Base-by-base conservation (phyloP, 37 sponge, comb jelly and placozoan species). In the Ianthella basta region DNA sequence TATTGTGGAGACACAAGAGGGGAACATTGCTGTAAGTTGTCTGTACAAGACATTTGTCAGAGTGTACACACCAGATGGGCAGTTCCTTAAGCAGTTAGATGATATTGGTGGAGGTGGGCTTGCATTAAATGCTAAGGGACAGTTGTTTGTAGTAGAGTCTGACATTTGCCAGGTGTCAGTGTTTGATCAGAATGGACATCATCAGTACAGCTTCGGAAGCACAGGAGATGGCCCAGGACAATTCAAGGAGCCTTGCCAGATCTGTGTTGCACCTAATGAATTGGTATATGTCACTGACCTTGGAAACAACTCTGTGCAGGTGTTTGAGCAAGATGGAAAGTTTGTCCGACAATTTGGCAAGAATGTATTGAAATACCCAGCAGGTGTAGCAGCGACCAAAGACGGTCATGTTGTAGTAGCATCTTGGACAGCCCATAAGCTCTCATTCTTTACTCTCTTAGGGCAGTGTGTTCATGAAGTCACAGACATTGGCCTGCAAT, bases 341-440 rank as follows among this genome's bases (percentile, higher is more conserved):
- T 75, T 75, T 75, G 78, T 75, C 0, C 78, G 78, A 2, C 24
- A 75, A 14, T 75, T 75, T 75, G 78, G 78, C 21, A 32, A 3
- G 12, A 10, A 10, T 18, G 25, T 75, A 1, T 3, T 75, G 2
- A 36, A 75, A 44, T 1, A 36, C 2, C 78, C 78, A 18, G 5
- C 24, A 21, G 78, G 78, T 36, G 38, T 75, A 36, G 78, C 78
- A 2, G 53, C 16, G 14, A 72, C 73, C 8, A 69, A 69, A 13
- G 70, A 69, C 1, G 70, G 70, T 18, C 34, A 69, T 35, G 34
- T 69, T n/a, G 70, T 69, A 16, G 70, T 69, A 13, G 70, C 70
- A n/a, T 69, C 70, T 10, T 32, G 70, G 34, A 33, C 29, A 30
- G 6, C 32, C 27, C 29, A 69, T 33, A 69, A 69, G 6, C 33